phyloP scores from a whole-genome alignment of 2,888 invertebrate species.

The Synanthedon vespiformis region DNA sequence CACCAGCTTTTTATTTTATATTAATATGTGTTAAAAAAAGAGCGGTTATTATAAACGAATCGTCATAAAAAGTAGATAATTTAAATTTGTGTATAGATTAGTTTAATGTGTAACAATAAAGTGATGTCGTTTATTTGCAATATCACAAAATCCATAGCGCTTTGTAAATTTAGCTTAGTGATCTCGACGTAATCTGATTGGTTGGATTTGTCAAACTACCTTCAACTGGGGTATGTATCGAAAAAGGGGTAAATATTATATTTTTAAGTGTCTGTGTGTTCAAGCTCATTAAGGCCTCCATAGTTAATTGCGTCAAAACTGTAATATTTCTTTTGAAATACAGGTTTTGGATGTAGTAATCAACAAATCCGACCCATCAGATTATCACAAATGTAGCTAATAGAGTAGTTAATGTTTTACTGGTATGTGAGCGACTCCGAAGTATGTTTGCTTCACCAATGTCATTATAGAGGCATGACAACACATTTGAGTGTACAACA shows the following conservation, averaged over 20 bases:
- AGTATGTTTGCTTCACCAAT: slow-evolving; percentile 11
- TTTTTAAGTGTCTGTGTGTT: no score
- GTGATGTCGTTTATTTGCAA: slow-evolving; percentile 5
- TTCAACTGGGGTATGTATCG: no score
- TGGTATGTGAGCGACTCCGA: slow-evolving; percentile 66
- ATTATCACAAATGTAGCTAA: neutral
- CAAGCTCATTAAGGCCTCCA: no score
- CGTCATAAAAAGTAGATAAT: neutral
- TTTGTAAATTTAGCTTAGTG: neutral
- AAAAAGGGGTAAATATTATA: no score
- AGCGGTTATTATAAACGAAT: neutral
- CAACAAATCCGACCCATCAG: no score
- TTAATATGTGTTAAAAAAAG: neutral
- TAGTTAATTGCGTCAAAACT: no score
- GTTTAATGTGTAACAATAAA: neutral
- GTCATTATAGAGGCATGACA: neutral
- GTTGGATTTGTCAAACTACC: no score
- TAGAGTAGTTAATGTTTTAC: slow-evolving; percentile 20
- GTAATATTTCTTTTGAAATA: no score
- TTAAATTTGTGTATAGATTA: neutral
- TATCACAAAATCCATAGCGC: neutral
- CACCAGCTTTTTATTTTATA: neutral
- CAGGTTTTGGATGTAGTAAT: no score
- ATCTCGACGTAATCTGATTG: neutral
- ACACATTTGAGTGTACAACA: slow-evolving; percentile 1